These are phyloP conservation scores for Eupithecia pulchellata DNA, from an alignment of 2,888 invertebrate species.

Conservation along the genomic window DNA sequence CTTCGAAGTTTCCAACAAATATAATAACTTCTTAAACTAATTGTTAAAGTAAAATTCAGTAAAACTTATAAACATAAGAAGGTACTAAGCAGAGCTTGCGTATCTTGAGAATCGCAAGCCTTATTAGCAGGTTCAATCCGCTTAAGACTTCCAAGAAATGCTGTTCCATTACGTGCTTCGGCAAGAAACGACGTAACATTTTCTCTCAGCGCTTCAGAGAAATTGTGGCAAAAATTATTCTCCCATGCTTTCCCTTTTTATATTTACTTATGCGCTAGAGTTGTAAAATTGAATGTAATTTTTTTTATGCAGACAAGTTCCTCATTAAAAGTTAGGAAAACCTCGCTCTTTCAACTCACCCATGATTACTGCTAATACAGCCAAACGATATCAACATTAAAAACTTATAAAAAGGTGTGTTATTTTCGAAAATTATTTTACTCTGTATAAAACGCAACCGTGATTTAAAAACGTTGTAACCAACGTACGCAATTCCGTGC, in stretches of 20 bases:
- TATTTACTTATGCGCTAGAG: not conserved
- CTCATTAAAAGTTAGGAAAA: not conserved
- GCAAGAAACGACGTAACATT: too few species aligned
- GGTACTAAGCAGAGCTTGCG: constrained; percentile 14
- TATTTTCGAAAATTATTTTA: not conserved
- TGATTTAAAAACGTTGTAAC: not conserved
- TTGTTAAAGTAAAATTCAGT: not conserved
- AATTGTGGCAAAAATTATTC: not conserved
- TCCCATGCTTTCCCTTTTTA: not conserved
- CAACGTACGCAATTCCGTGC: constrained; percentile 9
- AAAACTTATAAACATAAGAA: constrained; percentile 6
- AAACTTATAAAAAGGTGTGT: not conserved
- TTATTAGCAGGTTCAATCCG: constrained; percentile 18
- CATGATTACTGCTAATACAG: not conserved
- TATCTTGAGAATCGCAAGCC: constrained; percentile 16
- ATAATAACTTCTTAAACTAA: not conserved
- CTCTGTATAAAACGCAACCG: not conserved
- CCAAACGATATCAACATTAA: not conserved
- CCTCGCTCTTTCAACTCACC: not conserved
- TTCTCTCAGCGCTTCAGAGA: not conserved
- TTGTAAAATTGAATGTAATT: not conserved
- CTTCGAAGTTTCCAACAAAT: too few species aligned
- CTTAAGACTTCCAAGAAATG: constrained; percentile 17
- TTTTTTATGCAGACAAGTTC: not conserved
- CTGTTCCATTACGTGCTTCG: constrained; percentile 1